Evolutionary conservation across 2,888 invertebrate species (phyloP).

Genomic region (Podabrus alpinus): DNA sequence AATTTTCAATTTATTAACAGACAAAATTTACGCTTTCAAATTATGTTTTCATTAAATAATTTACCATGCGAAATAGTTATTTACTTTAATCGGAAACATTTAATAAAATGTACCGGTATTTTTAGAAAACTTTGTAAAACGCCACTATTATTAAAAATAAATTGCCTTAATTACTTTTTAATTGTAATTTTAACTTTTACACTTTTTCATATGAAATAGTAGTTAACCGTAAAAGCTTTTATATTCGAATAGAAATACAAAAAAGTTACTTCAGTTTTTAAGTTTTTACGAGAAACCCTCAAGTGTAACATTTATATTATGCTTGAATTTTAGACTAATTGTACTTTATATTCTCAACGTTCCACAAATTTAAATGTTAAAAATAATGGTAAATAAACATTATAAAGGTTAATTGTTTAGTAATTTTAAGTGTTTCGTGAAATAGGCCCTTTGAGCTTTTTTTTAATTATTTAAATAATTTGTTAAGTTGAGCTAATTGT

Average conservation of each 20-base stretch:
- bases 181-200: neutral
- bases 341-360: neutral
- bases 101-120: neutral
- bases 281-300: neutral
- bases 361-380: neutral
- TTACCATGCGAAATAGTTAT: neutral
- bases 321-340: neutral
- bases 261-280: neutral
- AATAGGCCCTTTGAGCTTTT: too few species aligned
- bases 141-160: neutral
- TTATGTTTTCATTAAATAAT: neutral
- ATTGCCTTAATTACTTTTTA: neutral
- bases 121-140: neutral
- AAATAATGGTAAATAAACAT: neutral
- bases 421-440: too few species aligned
- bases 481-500: too few species aligned
- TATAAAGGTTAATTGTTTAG: too few species aligned
- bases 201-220: neutral
- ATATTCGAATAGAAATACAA: neutral
- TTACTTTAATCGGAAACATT: neutral
- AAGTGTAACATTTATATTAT: neutral
- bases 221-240: neutral
- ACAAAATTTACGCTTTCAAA: neutral
- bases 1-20: neutral
- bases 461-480: too few species aligned